Evolutionary conservation across 1,140 invertebrate species (phyloP), one percentile per base, ranked within the genome.

Genomic region (Lordiphosa mommai): DNA sequence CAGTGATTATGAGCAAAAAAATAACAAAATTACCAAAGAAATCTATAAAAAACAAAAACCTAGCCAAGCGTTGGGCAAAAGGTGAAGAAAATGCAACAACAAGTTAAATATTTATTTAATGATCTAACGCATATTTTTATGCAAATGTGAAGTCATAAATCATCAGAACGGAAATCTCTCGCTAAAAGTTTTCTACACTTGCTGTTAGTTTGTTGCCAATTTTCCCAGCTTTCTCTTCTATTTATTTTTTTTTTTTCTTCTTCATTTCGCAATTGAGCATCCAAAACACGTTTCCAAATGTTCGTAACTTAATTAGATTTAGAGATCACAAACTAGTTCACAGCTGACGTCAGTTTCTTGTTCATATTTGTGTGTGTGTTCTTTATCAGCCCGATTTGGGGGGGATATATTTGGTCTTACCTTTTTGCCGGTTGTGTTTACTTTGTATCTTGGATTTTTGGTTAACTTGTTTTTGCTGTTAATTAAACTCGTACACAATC

Each of bases 271-370:
- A 47, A 37, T 43, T 47, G 27, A 13, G 29, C 23, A 53, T 56
- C 34, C 61, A 63, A 59, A 70, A 70, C 76, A 76, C 61, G 74
- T 80, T 66, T 69, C 51, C 38, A 20, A 68, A 65, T 64, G 44
- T 56, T 65, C 37, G 44, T 60, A 76, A 74, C 68, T 65, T 82
- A 80, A 80, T 80, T 80, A 82, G 77, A 80, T 82, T 70, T 82
- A 40, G 53, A 60, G 67, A 61, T 71, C 57, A 58, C 47, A 63
- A 80, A 80, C 74, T 82, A 82, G 77, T 84, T 84, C 76, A 64
- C 27, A 65, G 53, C 60, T 61, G 51, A 37, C 40, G 68, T 72
- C 61, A 55, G 43, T 53, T 43, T 27, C 49, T 14, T 56, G 7
- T 50, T 30, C 20, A 9, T n/a, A n/a, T n/a, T 30, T 44, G 2